Evolutionary conservation across 2,888 invertebrate genomes (phyloP).

Genomic region (Drosophila phalerata): DNA sequence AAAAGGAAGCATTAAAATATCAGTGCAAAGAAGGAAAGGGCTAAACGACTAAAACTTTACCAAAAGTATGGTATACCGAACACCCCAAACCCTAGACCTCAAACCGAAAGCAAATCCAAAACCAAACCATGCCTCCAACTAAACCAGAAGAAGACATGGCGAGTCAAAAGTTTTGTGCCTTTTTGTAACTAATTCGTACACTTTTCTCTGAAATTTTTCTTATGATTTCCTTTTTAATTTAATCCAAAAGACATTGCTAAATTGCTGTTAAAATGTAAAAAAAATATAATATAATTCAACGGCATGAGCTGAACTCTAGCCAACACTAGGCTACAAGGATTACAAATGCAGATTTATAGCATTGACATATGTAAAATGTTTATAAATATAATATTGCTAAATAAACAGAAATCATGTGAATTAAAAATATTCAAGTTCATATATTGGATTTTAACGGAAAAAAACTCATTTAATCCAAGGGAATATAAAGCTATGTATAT

Average conservation of each 20-base stretch:
- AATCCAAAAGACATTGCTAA: slow-evolving; percentile 79
- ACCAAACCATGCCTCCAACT: slow-evolving; percentile 24
- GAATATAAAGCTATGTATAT: too few species aligned
- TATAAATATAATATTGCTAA: too few species aligned
- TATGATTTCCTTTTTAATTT: slow-evolving; percentile 80
- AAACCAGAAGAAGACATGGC: slow-evolving; percentile 45
- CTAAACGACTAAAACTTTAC: slow-evolving; percentile 75
- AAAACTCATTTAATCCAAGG: too few species aligned
- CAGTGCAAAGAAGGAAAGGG: slow-evolving; percentile 74
- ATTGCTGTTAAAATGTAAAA: slow-evolving; percentile 73
- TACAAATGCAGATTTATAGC: not conserved
- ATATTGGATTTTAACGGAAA: too few species aligned
- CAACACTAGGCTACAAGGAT: slow-evolving; percentile 31
- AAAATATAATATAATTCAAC: slow-evolving; percentile 10
- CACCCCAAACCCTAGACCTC: slow-evolving; percentile 18
- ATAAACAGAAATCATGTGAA: too few species aligned
- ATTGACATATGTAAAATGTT: not conserved
- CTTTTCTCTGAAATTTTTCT: slow-evolving; percentile 62
- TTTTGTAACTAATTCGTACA: slow-evolving; percentile 77
- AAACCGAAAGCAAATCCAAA: slow-evolving; percentile 42
- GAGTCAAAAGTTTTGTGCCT: slow-evolving; percentile 68
- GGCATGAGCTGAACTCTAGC: not conserved
- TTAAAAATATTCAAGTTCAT: too few species aligned
- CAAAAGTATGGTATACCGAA: slow-evolving; percentile 63
- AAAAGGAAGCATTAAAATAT: slow-evolving; percentile 78